These are phyloP conservation scores for Xenotilapia leptura DNA, from an alignment of 2,113 vertebrate species.

Conservation along the genomic window DNA sequence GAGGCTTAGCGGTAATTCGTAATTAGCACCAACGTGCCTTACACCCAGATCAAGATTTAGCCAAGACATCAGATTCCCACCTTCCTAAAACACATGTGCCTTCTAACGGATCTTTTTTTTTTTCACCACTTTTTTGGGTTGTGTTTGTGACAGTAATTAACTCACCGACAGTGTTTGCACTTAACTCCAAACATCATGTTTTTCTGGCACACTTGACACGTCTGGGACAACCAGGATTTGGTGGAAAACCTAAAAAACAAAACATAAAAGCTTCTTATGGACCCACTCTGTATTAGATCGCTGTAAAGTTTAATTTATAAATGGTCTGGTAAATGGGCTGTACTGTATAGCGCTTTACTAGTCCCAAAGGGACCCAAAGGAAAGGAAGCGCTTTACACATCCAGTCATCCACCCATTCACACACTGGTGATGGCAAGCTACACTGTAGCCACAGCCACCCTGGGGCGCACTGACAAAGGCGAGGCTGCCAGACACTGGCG, in stretches of 20 bases:
- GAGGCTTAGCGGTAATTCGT: neutral
- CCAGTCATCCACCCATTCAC: neutral
- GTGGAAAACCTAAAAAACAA: slow-evolving; percentile 85
- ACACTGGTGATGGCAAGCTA: neutral
- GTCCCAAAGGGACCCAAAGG: neutral
- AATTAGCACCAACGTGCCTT: neutral
- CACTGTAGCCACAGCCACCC: neutral
- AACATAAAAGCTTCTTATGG: neutral
- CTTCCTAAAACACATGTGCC: neutral
- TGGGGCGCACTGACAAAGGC: neutral
- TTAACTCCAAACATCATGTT: slow-evolving; percentile 99
- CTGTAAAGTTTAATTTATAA: neutral
- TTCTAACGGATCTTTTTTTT: neutral
- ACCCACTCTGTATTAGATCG: neutral
- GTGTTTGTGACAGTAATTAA: neutral
- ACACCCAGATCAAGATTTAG: neutral
- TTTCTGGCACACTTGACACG: slow-evolving; percentile 98
- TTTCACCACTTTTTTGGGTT: neutral
- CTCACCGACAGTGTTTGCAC: slow-evolving; percentile 98
- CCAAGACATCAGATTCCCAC: neutral
- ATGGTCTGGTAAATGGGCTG: neutral
- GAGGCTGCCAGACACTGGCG: neutral
- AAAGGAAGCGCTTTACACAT: neutral
- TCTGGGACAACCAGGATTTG: slow-evolving; percentile 96
- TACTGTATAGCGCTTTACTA: neutral